Evolutionary conservation across 1,140 invertebrate genomes (phyloP).

Genomic region (Phortica variegata): DNA sequence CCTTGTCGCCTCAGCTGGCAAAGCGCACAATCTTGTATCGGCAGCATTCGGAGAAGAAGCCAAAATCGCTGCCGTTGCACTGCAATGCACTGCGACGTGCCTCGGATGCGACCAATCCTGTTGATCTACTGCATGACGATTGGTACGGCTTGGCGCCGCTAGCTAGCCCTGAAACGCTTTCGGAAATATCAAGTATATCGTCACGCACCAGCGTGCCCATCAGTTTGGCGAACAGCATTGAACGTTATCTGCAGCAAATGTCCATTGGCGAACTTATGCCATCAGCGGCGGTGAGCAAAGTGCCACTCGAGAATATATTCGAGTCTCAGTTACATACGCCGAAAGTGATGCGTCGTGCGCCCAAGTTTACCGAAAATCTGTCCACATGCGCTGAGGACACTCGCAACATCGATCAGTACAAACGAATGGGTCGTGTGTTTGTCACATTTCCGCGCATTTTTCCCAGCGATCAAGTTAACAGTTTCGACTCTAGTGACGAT

Average conservation of each 20-base stretch:
- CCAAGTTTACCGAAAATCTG: conserved; percentile 67
- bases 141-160: conserved; percentile 74
- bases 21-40: conserved; percentile 8
- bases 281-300: conserved; percentile 12
- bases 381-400: conserved; percentile 67
- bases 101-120: conserved; percentile 39
- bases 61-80: conserved; percentile 25
- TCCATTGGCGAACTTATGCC: conserved; percentile 21
- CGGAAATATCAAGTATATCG: conserved; percentile 72
- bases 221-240: conserved; percentile 54
- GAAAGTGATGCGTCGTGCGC: conserved; percentile 64
- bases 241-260: conserved; percentile 50
- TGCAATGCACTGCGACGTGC: conserved; percentile 38
- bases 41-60: conserved; percentile 40
- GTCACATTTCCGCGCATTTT: conserved; percentile 49
- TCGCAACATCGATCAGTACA: conserved; percentile 48
- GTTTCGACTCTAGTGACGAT: conserved; percentile 43
- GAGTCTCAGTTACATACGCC: conserved; percentile 59
- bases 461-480: conserved; percentile 12
- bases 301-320: conserved; percentile 41
- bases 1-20: conserved; percentile 1
- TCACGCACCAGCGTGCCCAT: conserved; percentile 59
- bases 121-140: conserved; percentile 64
- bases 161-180: conserved; percentile 82
- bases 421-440: conserved; percentile 51